Percentiles rank a stretch among this genome's conserved stretches.
Evolutionary conservation across 2,113 vertebrate genomes (phyloP).

Genomic region (Amblyornis subalaris): DNA sequence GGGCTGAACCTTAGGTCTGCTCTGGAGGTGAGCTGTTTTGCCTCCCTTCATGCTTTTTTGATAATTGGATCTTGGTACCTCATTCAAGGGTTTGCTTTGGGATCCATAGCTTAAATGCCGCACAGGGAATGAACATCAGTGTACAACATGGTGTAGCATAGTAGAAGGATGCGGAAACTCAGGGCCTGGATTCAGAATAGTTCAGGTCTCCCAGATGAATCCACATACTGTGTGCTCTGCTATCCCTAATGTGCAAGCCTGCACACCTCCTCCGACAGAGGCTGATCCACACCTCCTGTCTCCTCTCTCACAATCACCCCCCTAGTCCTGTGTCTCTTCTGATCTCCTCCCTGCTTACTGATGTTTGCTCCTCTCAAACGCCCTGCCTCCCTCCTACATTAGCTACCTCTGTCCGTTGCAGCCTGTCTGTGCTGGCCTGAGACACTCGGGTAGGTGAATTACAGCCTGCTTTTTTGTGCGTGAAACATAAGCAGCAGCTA

Average conservation of each 20-base stretch:
- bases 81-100: background rate
- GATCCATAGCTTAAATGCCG: background rate
- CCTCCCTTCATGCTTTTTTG: background rate
- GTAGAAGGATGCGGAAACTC: fast-evolving
- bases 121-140: fast-evolving
- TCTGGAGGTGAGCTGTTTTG: background rate
- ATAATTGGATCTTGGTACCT: background rate
- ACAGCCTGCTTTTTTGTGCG: background rate
- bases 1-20: background rate
- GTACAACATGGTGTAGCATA: fast-evolving
- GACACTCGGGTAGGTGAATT: fast-evolving
- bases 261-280: background rate
- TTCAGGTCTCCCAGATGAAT: background rate
- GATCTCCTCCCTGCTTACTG: background rate
- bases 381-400: background rate
- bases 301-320: fast-evolving
- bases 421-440: background rate
- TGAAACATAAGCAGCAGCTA: background rate
- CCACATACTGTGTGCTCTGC: fast-evolving
- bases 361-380: fast-evolving
- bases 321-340: background rate
- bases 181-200: background rate
- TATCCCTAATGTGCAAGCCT: fast-evolving
- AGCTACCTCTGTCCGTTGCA: background rate
- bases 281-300: background rate